A percentile compares a stretch with the other conserved stretches of the same genome.
Conservation (phyloP, 2,797 vertebrate genomes). For the Cuculus canorus region DNA sequence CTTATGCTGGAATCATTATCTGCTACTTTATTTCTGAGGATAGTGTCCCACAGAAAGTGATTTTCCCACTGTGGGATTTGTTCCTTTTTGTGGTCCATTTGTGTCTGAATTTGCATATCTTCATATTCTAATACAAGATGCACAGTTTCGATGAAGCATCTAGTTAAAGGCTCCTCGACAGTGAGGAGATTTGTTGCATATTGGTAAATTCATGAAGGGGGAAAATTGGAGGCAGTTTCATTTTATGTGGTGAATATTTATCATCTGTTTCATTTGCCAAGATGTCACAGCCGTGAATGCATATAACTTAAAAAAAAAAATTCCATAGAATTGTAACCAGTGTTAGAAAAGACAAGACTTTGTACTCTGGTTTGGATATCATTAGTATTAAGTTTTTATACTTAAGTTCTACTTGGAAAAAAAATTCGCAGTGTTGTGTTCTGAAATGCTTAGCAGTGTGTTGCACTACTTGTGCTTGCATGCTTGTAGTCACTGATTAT, state of each 20-base stretch:
- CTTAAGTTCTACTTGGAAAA: background rate
- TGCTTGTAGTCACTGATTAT: constrained; percentile 64
- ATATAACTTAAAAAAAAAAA: background rate
- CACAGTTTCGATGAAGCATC: background rate
- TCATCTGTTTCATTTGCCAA: background rate
- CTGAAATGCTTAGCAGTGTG: constrained; percentile 40
- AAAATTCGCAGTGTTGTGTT: background rate
- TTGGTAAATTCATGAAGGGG: background rate
- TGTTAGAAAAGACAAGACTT: background rate
- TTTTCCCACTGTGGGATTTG: background rate
- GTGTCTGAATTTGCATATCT: background rate
- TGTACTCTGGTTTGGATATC: background rate
- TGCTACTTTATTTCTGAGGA: background rate
- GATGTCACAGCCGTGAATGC: background rate
- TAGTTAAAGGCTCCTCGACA: background rate
- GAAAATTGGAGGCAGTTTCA: background rate
- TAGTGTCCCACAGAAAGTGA: background rate
- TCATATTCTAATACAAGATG: background rate
- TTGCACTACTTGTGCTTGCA: constrained; percentile 66
- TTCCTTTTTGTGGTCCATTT: background rate
- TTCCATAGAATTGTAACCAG: background rate
- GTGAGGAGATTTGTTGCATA: background rate
- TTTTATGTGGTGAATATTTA: background rate
- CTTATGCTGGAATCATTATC: background rate
- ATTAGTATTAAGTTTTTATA: background rate